Evolutionary conservation across 2,797 vertebrate species (phyloP), one percentile per base, ranked within the genome.

Genomic region (Mastacembelus armatus): DNA sequence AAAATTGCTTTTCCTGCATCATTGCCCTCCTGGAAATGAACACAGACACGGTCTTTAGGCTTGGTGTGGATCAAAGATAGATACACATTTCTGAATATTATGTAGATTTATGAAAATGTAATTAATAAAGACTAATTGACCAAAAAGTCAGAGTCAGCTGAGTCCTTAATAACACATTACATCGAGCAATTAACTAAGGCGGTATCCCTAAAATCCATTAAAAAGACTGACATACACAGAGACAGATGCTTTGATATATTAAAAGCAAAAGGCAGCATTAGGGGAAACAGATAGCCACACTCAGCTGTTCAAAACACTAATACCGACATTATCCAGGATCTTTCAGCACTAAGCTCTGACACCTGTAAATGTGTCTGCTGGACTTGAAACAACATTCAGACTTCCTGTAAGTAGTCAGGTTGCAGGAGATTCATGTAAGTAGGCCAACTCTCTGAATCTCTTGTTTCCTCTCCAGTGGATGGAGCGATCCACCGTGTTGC

Each of bases 401-500:
- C 26, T 47, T 36, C 26, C 26, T 73, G 32, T 67, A 71, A 78
- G 76, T 30, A 48, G 75, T 65, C 44, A 71, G 65, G 80, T 62
- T 75, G 65, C 27, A 71, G 64, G 30, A 48, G 73, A 83, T 87
- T 81, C 62, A 58, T 40, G 47, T 32, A 81, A 80, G 77, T 76
- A 73, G 78, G 69, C 59, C 73, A 76, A 51, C 44, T 56, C 42
- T 54, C 44, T 72, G 32, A 83, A 48, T 74, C 51, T 71, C 56
- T 33, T 77, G 42, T 87, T 36, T 82, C 45, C 48, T 80, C 70
- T 69, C 19, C 76, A 97, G 96, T 98, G 93, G 96, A 97, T 42
- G 96, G 96, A 68, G 95, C 95, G 21, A 96, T 97, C 78, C 96
- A 96, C 79, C 91, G 91, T 0, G 89, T 93, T 3, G 95, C 95